These are phyloP conservation scores for Heteropelma amictum DNA, from an alignment of 2,888 invertebrate species.

Conservation along the genomic window DNA sequence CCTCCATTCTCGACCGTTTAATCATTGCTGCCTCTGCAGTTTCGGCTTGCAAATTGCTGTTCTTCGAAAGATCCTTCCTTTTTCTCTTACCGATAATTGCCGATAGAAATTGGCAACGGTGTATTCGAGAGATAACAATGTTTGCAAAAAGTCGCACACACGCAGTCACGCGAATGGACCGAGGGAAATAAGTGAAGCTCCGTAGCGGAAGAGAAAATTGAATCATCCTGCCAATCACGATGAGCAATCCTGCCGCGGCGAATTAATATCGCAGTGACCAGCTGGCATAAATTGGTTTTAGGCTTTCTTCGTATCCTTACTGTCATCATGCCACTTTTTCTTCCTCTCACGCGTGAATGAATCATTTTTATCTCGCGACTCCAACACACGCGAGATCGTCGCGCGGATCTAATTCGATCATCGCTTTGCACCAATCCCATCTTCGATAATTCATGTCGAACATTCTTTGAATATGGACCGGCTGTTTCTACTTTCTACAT, in stretches of 20 bases:
- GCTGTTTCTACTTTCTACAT: too few relatives aligned
- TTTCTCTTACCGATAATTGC: neutral
- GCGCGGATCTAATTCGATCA: slow-evolving; percentile 58
- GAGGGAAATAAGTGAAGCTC: neutral
- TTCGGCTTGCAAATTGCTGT: slow-evolving; percentile 48
- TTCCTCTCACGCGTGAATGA: slow-evolving; percentile 21
- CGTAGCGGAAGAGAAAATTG: neutral
- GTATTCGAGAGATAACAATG: slow-evolving; percentile 29
- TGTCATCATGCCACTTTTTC: slow-evolving; percentile 3
- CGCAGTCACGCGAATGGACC: neutral
- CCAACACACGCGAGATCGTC: slow-evolving; percentile 21
- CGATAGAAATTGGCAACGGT: slow-evolving; percentile 24
- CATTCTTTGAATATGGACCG: too few relatives aligned
- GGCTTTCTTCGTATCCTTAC: slow-evolving; percentile 17
- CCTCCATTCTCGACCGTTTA: slow-evolving; percentile 48
- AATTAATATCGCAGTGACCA: slow-evolving; percentile 18
- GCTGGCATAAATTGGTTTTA: neutral
- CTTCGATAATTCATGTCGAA: slow-evolving; percentile 23
- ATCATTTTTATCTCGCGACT: slow-evolving; percentile 23
- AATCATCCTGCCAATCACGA: neutral
- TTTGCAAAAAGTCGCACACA: slow-evolving; percentile 10
- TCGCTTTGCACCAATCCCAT: slow-evolving; percentile 40
- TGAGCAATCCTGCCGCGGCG: neutral
- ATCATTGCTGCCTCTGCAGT: slow-evolving; percentile 43
- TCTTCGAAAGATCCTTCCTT: neutral